Evolutionary conservation across 2,888 invertebrate species (phyloP), one percentile per base, ranked within the genome.

Genomic region (Cephus pulcher): DNA sequence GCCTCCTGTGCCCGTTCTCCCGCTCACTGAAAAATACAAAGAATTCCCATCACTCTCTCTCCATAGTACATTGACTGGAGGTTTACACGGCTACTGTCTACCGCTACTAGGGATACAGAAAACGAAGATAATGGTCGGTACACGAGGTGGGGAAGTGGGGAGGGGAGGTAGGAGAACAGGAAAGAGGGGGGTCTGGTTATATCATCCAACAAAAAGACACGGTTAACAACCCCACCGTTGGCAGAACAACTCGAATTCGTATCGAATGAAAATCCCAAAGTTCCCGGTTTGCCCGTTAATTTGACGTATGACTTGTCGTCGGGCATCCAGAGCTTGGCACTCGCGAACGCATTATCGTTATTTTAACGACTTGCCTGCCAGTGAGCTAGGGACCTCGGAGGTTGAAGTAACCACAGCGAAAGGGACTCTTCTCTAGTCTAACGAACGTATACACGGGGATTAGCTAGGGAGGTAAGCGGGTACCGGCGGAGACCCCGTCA

Each of bases 1-100:
- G 82, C 92, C 92, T 75, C 90, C 91, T 74, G 89, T 89, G 78
- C 89, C 91, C 84, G 90, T 88, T 84, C 90, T 88, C 75, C 88
- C 89, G 86, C 89, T 88, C 88, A 91, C 91, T 91, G 90, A 71
- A 89, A 90, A 79, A 77, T 33, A 78, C 32, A 79, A 56, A 71
- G 69, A 56, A 56, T 56, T 56, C 23, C 56, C 56, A 56, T 56
- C 56, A 56, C 56, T 56, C 56, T 56, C 56, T 32, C 56, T 56
- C 56, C 23, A 23, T 23, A 23, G 56, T 56, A 23, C 23, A 56
- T 56, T 56, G 56, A 56, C 56, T 56, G 23, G 23, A 23, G 56
- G 9, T 56, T 56, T 56, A 56, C 23, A 23, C 56, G 56, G 56
- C 56, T 23, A 56, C 56, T 56, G 56, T 56, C 23, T 56, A 56